Evolutionary conservation across 2,113 vertebrate species (phyloP), one percentile per base, ranked within the genome.

Genomic region (Takifugu bimaculatus): DNA sequence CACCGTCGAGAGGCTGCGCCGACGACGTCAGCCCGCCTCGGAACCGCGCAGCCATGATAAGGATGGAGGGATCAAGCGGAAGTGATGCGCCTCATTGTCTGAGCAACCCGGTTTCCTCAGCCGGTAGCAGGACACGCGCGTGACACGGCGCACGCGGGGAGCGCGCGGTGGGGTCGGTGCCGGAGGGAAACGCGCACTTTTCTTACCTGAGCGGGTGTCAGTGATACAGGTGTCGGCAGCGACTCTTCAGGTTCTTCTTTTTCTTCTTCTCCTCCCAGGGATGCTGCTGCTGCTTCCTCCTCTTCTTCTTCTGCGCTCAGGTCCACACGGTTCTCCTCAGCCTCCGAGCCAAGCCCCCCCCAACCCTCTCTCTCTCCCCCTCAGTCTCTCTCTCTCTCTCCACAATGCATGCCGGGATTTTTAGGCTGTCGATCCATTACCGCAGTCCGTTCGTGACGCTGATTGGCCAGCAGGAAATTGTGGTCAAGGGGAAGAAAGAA

Each of bases 401-500:
- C 70, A 76, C 88, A 85, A 78, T 87, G 90, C 90, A 90, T 89
- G 85, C 79, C 74, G 91, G 87, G 91, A 90, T 87, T 70, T 53
- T 70, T 76, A 60, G 71, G 69, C 50, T 74, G 72, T 65, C 29
- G 15, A 29, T 63, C 71, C 50, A 74, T 79, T 72, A 78, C 72
- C 43, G 79, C 81, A 79, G 79, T 75, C 54, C 13, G 13, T 63
- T 43, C 58, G 10, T 14, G 0, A 10, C 15, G 61, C 75, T 62
- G 3, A 80, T 76, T 84, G 80, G 79, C 51, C 3, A 42, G 0
- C 11, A 29, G n/a, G 2, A 44, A 45, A 77, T 63, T 72, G 56
- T n/a, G 25, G 9, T 39, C 35, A 39, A 39, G 26, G 56, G 48
- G n/a, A 26, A 51, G 6, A 59, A 26, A 28, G 51, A 29, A 28